These are phyloP conservation scores for Spheniscus humboldti DNA, from an alignment of 2,797 vertebrate species.

Conservation along the genomic window DNA sequence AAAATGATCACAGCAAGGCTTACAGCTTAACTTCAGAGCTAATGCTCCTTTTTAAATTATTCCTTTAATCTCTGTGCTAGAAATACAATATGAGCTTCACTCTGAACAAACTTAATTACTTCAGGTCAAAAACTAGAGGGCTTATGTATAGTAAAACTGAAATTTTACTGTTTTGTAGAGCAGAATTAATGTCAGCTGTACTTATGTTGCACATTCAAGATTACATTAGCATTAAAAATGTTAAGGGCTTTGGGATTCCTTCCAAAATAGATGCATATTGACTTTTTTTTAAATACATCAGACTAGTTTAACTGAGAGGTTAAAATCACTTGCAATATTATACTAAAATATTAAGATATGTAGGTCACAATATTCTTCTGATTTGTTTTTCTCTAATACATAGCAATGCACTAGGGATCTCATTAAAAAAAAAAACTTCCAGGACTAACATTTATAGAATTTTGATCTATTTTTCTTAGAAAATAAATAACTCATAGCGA, in stretches of 20 bases:
- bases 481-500: background rate
- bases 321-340: conserved; percentile 42
- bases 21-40: background rate
- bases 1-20: background rate
- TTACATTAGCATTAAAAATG: conserved; percentile 41
- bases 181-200: conserved; percentile 46
- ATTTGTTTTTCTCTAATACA: conserved; percentile 23
- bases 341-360: background rate
- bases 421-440: background rate
- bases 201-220: conserved; percentile 3
- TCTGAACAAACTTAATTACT: conserved; percentile 58
- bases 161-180: conserved; percentile 52
- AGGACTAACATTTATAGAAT: background rate
- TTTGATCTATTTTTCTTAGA: conserved; percentile 10
- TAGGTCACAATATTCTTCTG: conserved; percentile 9
- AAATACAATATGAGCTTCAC: conserved; percentile 7
- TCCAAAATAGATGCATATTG: conserved; percentile 28
- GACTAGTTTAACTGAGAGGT: conserved; percentile 34
- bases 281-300: background rate
- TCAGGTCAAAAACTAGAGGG: conserved; percentile 43
- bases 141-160: background rate
- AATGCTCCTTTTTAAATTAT: background rate
- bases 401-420: conserved; percentile 4
- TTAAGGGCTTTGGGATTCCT: conserved; percentile 49
- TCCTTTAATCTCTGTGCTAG: conserved; percentile 48